phyloP scores from a whole-genome alignment of 92 coral and sea anemone genomes.

The Paramuricea clavata region DNA sequence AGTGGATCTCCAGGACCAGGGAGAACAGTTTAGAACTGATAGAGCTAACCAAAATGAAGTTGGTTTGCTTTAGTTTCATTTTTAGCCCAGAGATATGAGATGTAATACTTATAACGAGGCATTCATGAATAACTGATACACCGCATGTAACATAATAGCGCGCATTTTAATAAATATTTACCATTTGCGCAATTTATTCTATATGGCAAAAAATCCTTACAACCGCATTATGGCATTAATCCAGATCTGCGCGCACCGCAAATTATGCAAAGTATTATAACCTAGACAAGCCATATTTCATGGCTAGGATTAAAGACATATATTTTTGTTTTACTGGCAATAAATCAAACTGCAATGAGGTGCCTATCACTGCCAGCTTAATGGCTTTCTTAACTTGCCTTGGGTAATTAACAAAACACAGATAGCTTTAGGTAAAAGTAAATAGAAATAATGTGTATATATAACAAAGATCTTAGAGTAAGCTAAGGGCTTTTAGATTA shows the following conservation, averaged over 20 bases:
- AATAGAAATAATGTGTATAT: neutral
- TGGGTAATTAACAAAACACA: conserved; percentile 19
- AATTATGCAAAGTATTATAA: neutral
- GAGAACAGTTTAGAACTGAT: too few relatives aligned
- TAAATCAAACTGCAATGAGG: conserved; percentile 8
- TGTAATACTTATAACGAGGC: too few relatives aligned
- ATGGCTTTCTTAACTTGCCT: neutral
- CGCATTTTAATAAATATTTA: neutral
- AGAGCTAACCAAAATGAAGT: too few relatives aligned
- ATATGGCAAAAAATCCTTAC: neutral
- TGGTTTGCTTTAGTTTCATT: too few relatives aligned
- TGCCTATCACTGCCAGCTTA: neutral
- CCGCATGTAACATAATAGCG: neutral
- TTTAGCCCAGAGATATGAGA: too few relatives aligned
- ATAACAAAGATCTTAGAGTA: conserved; percentile 1
- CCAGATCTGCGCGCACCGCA: conserved; percentile 15
- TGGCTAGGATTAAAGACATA: neutral
- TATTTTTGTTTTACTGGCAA: conserved; percentile 24
- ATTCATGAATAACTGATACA: neutral
- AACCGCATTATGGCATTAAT: conserved; percentile 10
- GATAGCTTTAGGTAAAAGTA: neutral
- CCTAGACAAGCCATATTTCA: neutral
- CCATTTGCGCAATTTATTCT: conserved; percentile 3
- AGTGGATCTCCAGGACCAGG: too few relatives aligned
- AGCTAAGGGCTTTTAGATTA: neutral